Base-by-base conservation (phyloP, 2,113 vertebrate genomes). In the Piaya cayana region DNA sequence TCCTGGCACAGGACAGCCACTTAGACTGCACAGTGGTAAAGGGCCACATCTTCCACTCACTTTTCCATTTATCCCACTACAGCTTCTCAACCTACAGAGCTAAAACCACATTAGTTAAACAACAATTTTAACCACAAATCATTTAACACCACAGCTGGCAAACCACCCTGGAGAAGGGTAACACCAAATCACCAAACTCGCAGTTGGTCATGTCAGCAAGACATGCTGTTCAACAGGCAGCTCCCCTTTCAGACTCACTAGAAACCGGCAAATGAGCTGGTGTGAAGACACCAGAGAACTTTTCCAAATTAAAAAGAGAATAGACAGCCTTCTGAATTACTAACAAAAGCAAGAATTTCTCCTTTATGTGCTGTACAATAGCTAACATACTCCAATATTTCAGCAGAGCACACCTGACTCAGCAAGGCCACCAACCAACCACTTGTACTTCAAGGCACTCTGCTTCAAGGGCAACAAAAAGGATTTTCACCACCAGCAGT, bases 111-210 rank as follows among this genome's bases (percentile, higher is more conserved):
- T 9, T 23, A 63, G 45, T 25, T 47, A 37, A 83, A 86, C 7
- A 27, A 19, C 1, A 10, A 9, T 34, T 1, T 3, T 52, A 47
- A 16, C 37, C 14, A 79, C 34, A 63, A 17, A 21, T 11, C 32
- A 37, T 37, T 52, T 62, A 75, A 12, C 67, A 67, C 20, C 36
- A 47, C 30, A 70, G n/a, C 19, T 15, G 12, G 15, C 53, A 69
- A 74, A 50, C 6, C 1, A 2, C 8, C 30, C 4, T 2, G 4
- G 37, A 56, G 22, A 85, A 67, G 42, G 8, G 26, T 75, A 26
- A 67, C 52, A 52, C 22, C 0, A 2, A 64, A 64, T 23, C 17
- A 2, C 27, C 42, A 82, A 22, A 12, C 2, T 23, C 0, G 3
- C 20, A 55, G 32, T 12, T 83, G 55, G 43, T 63, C 15, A 5